Evolutionary conservation across 2,797 vertebrate genomes (phyloP).

Genomic region (Peromyscus eremicus): DNA sequence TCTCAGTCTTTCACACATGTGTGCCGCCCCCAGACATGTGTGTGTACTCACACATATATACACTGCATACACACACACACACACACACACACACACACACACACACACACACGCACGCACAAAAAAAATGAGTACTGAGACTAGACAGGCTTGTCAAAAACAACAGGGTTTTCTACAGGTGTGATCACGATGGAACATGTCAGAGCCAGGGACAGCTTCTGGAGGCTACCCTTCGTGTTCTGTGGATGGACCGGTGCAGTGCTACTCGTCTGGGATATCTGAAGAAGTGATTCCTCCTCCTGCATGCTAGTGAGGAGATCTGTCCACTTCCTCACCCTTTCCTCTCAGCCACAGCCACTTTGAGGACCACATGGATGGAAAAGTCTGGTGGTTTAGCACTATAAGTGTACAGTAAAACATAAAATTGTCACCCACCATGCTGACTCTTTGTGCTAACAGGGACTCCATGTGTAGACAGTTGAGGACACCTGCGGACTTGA

Average conservation of each 20-base stretch:
- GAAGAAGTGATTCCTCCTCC: background rate
- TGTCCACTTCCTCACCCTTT: background rate
- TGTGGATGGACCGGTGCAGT: background rate
- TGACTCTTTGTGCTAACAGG: background rate
- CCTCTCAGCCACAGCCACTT: background rate
- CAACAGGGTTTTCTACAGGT: background rate
- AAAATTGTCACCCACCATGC: background rate
- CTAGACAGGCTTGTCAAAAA: background rate
- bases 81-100: background rate
- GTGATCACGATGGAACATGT: background rate
- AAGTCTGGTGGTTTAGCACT: background rate
- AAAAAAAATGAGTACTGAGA: background rate
- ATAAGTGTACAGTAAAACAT: background rate
- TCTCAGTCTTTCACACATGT: background rate
- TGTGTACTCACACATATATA: background rate
- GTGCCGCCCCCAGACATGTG: background rate
- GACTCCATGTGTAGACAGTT: background rate
- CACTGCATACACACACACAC: background rate
- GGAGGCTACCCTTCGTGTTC: accelerated
- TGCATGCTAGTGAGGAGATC: background rate
- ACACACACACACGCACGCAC: background rate
- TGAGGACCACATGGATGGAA: background rate
- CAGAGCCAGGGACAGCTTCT: background rate
- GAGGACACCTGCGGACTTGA: background rate
- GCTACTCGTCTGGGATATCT: background rate